phyloP scores from a whole-genome alignment of 1,140 invertebrate genomes.

The Drosophila kepulauana region DNA sequence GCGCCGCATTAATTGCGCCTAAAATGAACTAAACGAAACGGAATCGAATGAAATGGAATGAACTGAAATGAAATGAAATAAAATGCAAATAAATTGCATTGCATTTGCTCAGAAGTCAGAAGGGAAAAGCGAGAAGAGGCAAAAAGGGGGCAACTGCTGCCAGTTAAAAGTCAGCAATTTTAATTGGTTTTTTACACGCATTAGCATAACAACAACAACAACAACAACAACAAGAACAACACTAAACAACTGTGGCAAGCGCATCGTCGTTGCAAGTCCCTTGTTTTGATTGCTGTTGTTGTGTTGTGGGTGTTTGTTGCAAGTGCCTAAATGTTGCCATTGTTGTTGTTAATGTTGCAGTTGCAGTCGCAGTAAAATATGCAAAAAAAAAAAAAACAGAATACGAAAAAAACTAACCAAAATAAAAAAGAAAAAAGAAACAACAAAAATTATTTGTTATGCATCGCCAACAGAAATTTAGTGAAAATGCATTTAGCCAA shows the following conservation, averaged over 20 bases:
- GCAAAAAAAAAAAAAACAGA: constrained; percentile 7
- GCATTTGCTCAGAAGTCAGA: constrained; percentile 45
- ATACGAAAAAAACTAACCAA: constrained; percentile 3
- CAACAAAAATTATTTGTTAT: constrained; percentile 24
- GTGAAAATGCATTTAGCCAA: constrained; percentile 78
- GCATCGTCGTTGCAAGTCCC: constrained; percentile 21
- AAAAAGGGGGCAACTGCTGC: constrained; percentile 18
- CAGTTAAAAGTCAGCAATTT: constrained; percentile 60
- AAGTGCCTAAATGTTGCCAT: constrained; percentile 15
- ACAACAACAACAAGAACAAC: constrained; percentile 9
- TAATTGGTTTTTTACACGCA: constrained; percentile 77
- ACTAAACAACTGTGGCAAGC: constrained; percentile 19
- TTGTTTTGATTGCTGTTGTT: neutral
- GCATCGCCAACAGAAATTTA: constrained; percentile 65
- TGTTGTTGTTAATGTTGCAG: constrained; percentile 17
- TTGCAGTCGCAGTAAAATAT: constrained; percentile 15
- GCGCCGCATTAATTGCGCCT: constrained; percentile 71
- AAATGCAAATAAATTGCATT: constrained; percentile 78
- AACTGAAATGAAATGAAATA: constrained; percentile 35
- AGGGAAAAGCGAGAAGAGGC: neutral
- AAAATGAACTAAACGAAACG: constrained; percentile 49
- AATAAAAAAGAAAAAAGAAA: neutral
- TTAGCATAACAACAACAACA: constrained; percentile 67
- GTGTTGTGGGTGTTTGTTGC: constrained; percentile 15
- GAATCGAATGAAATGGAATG: constrained; percentile 27